Evolutionary conservation across 2,888 invertebrate species (phyloP).

Genomic region (Steinernema scapterisci): DNA sequence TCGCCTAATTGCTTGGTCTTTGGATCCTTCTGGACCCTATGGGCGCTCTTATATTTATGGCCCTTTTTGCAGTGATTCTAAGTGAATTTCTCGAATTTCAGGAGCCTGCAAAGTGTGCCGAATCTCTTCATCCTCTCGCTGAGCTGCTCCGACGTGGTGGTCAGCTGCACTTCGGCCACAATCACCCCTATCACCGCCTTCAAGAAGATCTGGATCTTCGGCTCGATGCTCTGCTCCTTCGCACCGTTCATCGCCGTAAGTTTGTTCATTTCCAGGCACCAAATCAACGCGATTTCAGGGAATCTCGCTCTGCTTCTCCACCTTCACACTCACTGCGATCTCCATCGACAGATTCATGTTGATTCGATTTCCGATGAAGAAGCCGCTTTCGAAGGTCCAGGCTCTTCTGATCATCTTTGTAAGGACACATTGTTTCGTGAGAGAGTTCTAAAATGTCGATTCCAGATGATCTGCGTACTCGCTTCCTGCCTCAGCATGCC

Average conservation of each 20-base stretch:
- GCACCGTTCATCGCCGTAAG: constrained; percentile 62
- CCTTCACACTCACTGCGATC: constrained; percentile 63
- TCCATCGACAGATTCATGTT: constrained; percentile 61
- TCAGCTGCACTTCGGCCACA: constrained; percentile 64
- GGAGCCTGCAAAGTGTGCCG: constrained; percentile 65
- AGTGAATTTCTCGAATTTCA: constrained; percentile 37
- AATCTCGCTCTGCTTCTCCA: constrained; percentile 59
- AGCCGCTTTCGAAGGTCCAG: constrained; percentile 59
- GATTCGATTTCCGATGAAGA: constrained; percentile 65
- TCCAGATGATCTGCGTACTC: constrained; percentile 53
- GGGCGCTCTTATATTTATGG: too few species aligned
- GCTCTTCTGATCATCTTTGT: constrained; percentile 58
- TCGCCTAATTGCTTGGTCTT: neutral
- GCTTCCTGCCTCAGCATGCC: constrained; percentile 56
- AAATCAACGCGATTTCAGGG: constrained; percentile 7
- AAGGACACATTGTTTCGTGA: too few species aligned
- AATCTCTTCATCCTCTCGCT: constrained; percentile 65
- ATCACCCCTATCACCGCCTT: constrained; percentile 66
- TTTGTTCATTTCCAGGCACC: neutral
- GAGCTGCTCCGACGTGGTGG: constrained; percentile 64
- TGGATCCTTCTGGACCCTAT: too few species aligned
- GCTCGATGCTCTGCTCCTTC: constrained; percentile 57
- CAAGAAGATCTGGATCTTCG: constrained; percentile 65
- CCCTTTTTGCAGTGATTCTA: too few species aligned
- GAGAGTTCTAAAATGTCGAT: neutral